Evolutionary conservation across 2,888 invertebrate genomes (phyloP), one percentile per base, ranked within the genome.

Genomic region (Blera fallax): DNA sequence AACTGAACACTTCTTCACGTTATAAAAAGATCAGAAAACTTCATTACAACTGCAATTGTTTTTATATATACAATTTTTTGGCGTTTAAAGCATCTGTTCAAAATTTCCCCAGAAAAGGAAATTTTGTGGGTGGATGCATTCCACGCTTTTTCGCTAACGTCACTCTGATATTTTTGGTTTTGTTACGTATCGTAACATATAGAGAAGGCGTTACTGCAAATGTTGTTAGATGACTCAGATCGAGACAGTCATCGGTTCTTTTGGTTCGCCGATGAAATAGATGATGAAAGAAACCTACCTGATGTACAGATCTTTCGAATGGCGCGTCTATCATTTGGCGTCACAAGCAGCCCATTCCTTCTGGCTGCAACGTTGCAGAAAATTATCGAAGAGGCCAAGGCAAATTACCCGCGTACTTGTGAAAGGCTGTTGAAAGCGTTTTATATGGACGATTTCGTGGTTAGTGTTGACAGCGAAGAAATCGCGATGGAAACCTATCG

Each of bases 181-280:
- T n/a, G n/a, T n/a, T n/a, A n/a, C n/a, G n/a, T n/a, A n/a, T n/a
- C n/a, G n/a, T n/a, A n/a, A n/a, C n/a, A 56, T 27, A 56, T 70
- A 5, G 70, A 70, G 7, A 45, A 21, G n/a, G 70, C 56, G 16
- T 56, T 56, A 6, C 32, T 58, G 2, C 73, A 73, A 37, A 62
- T 73, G 37, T 2, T 16, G 4, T 21, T 58, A 8, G 32, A 58
- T 21, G 48, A 62, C 0, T n/a, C 5, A 10, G 50, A 62, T 37
- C 10, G 50, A 24, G 48, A 48, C 18, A 10, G 37, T 14, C 60
- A 60, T 6, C 8, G 27, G 10, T 60, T 70, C 24, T 11, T 70
- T 4, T 70, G 70, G 70, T 45, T 3, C 50, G 0, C n/a, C n/a
- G 16, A 4, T 10, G 1, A 6, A 2, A 18, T 1, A 0, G 0